These are phyloP conservation scores for Coenonympha glycerion DNA, from an alignment of 2,888 invertebrate genomes.

Conservation along the genomic window DNA sequence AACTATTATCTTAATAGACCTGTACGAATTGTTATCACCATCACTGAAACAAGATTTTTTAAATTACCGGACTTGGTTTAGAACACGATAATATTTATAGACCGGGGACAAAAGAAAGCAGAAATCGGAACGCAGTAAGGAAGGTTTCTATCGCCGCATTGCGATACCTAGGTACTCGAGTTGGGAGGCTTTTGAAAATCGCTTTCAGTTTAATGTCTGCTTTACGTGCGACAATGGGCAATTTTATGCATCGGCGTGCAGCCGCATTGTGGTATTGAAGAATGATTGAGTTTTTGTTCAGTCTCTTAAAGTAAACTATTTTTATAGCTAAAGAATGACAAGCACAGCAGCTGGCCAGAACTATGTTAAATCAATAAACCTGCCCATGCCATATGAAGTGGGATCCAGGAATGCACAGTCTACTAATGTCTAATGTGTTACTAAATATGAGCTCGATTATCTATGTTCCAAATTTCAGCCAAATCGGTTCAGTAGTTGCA, in stretches of 20 bases:
- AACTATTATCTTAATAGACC: too few relatives aligned
- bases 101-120: conserved; percentile 18
- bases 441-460: too few relatives aligned
- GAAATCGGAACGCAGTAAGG: conserved; percentile 19
- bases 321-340: background rate
- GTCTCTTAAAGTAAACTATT: background rate
- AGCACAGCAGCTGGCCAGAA: too few relatives aligned
- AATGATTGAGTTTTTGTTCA: conserved; percentile 15
- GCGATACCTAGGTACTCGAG: conserved; percentile 45
- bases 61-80: conserved; percentile 14
- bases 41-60: too few relatives aligned
- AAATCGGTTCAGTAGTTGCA: too few relatives aligned
- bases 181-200: conserved; percentile 56
- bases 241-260: conserved; percentile 43
- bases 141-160: conserved; percentile 28
- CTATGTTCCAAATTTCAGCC: too few relatives aligned
- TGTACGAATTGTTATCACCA: too few relatives aligned
- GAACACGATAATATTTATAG: conserved; percentile 16
- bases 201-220: conserved; percentile 60
- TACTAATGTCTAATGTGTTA: too few relatives aligned
- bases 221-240: conserved; percentile 58
- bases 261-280: conserved; percentile 12
- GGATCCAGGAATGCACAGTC: too few relatives aligned
- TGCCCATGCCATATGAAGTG: too few relatives aligned
- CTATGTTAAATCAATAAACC: too few relatives aligned